Base-by-base conservation (phyloP, 2,888 invertebrate species). In the Antheraea assamensis region DNA sequence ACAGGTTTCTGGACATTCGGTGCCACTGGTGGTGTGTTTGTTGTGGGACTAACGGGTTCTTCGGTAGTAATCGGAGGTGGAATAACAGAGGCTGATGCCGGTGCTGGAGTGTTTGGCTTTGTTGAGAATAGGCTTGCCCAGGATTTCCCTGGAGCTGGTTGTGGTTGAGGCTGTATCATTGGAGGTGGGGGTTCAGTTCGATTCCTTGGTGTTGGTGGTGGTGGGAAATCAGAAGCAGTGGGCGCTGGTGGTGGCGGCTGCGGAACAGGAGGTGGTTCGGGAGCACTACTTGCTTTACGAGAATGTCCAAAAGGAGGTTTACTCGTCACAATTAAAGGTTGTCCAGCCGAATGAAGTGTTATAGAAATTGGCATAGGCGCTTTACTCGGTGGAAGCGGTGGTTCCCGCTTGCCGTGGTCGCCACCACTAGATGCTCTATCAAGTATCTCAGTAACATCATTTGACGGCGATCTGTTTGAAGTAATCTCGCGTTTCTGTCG, bases 81-180 rank as follows among this genome's bases (percentile, higher is more conserved):
- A 0, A 81, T 76, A 4, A 80, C 76, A 0, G 85, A 80, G 7
- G 74, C 70, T 8, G 79, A 80, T 0, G 83, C 76, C 3, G 84
- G 78, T 2, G 81, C 74, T 35, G 85, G 80, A 35, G 78, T 82
- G 30, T 87, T 80, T 0, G 86, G 73, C 79, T 93, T 93, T 75
- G 82, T 95, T 3, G 93, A 95, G 87, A 97, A 96, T 24, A 97
- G 84, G 87, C 96, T 96, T 2, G 96, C 96, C 97, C 97, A 97
- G 0, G 96, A 96, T 72, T 96, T 94, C 76, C 95, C 91, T 27
- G 94, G 86, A 0, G 93, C 92, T 0, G 93, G 92, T 76, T 88
- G 91, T 2, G 91, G 92, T 75, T 91, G 93, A 7, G 90, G 89
- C 70, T 84, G 84, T 1, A 88, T 82, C 7, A 86, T 86, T 3